These are phyloP conservation scores for Myotis daubentonii DNA, from an alignment of 2,797 vertebrate species.

Conservation along the genomic window DNA sequence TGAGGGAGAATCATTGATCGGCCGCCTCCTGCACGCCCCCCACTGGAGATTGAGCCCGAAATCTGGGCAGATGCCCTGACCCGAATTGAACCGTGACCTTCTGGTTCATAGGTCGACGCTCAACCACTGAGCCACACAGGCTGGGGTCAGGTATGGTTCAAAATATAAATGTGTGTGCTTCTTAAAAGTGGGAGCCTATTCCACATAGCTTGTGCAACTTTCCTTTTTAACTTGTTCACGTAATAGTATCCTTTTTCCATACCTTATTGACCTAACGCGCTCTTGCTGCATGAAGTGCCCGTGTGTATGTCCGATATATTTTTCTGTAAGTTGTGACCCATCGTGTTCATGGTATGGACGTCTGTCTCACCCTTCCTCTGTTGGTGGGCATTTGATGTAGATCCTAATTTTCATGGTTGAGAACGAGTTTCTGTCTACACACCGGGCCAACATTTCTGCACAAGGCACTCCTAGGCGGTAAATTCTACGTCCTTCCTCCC, in stretches of 20 bases:
- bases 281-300: neutral
- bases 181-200: neutral
- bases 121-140: too few species aligned
- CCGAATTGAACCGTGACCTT: too few species aligned
- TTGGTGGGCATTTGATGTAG: neutral
- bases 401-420: neutral
- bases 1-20: too few species aligned
- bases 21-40: too few species aligned
- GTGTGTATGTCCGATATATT: neutral
- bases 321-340: neutral
- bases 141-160: too few species aligned
- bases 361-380: neutral
- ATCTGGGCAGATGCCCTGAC: too few species aligned
- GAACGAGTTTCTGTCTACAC: neutral
- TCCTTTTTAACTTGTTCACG: neutral
- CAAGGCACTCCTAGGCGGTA: neutral
- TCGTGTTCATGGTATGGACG: neutral
- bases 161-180: neutral
- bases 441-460: neutral
- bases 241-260: neutral
- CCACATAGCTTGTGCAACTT: neutral
- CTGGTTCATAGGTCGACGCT: too few species aligned
- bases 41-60: too few species aligned
- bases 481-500: neutral
- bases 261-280: neutral